phyloP scores from a whole-genome alignment of 2,797 vertebrate species.

The Sebastiscus tertius region DNA sequence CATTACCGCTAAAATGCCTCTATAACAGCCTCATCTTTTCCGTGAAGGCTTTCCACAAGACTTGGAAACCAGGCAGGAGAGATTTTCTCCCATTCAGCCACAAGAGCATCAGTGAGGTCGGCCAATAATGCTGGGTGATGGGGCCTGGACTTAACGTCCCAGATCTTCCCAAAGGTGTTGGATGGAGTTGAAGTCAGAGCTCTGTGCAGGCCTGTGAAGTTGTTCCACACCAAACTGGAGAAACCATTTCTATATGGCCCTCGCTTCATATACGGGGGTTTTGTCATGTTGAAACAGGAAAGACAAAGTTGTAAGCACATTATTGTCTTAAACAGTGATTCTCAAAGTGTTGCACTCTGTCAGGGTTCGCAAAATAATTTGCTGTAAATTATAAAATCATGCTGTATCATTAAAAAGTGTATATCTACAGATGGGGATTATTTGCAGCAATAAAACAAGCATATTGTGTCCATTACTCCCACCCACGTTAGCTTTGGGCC shows the following conservation, averaged over 20 bases:
- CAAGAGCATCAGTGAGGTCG: background rate
- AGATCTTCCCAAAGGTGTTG: background rate
- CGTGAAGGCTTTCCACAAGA: background rate
- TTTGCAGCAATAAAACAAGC: background rate
- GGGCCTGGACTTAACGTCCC: background rate
- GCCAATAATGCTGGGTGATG: background rate
- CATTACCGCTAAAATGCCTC: background rate
- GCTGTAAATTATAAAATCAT: background rate
- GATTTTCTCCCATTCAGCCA: background rate
- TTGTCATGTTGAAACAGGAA: background rate
- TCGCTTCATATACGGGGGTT: accelerated
- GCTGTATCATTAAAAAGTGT: background rate
- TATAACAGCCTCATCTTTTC: background rate
- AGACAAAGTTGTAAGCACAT: background rate
- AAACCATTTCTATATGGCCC: background rate
- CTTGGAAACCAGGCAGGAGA: background rate
- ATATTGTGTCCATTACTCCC: background rate
- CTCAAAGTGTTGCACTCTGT: no score
- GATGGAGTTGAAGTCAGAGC: background rate
- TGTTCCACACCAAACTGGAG: background rate
- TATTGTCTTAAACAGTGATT: no score
- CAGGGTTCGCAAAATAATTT: background rate
- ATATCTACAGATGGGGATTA: background rate
- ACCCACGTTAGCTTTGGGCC: background rate
- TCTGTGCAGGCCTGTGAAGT: background rate